Conservation (phyloP, 2,113 vertebrate species). For the Arizona elegans region DNA sequence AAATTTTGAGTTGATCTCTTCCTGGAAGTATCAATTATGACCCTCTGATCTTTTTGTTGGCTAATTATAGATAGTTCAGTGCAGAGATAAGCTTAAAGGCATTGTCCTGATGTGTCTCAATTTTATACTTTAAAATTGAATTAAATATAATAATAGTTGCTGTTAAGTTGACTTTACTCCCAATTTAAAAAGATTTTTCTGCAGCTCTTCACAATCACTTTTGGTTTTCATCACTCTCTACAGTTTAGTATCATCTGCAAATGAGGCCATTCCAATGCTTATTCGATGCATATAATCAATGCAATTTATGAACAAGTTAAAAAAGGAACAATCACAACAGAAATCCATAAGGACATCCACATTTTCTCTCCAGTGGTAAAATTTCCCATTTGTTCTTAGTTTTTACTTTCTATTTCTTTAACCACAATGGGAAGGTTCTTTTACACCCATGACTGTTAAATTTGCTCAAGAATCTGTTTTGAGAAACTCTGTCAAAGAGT, state of each 20-base stretch:
- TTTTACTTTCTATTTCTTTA: background rate
- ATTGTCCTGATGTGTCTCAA: background rate
- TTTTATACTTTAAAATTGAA: background rate
- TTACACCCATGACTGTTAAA: background rate
- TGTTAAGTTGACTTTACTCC: background rate
- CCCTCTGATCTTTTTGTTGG: background rate
- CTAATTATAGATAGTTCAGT: background rate
- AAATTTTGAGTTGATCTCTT: background rate
- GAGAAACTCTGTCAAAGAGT: background rate
- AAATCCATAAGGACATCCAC: background rate
- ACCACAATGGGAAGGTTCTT: background rate
- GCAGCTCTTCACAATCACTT: background rate
- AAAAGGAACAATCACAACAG: background rate
- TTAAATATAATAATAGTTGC: background rate
- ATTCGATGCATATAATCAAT: background rate
- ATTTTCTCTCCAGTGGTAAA: background rate
- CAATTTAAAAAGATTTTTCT: background rate
- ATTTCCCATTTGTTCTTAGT: background rate
- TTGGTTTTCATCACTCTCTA: background rate
- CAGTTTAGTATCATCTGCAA: background rate
- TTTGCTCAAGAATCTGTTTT: background rate
- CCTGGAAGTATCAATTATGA: background rate
- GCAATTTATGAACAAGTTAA: background rate
- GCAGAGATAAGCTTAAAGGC: background rate
- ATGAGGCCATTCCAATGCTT: background rate